Evolutionary conservation across 2,888 invertebrate species (phyloP), one percentile per base, ranked within the genome.

Genomic region (Orthonevra nobilis): DNA sequence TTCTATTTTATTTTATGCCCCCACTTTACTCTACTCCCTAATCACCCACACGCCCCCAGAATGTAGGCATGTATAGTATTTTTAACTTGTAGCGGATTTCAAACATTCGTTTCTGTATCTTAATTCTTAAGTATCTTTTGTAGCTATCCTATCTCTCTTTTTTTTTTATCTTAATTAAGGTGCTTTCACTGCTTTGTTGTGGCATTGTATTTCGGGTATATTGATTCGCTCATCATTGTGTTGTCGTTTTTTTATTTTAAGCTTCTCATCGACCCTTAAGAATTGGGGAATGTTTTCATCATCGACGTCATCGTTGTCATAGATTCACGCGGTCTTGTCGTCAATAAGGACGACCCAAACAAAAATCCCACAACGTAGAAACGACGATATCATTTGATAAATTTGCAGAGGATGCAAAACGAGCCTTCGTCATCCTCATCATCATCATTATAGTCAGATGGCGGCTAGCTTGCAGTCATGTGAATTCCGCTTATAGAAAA

Each of bases 381-480:
- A 54, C 50, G 58, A 70, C 54, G 23, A 23, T 4, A 23, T 60
- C n/a, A 12, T 26, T 54, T 74, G 60, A 74, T 58, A 32, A 63
- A 58, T 52, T 9, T 42, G 48, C 14, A 46, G 7, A 7, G 52
- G 20, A n/a, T 50, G 32, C 34, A 10, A n/a, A n/a, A n/a, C n/a
- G n/a, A 44, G 38, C 19, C 52, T 10, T 12, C 77, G 77, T 72
- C 64, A 66, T 20, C 26, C 9, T 15, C 32, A 12, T 40, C 56
- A 54, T 48, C 12, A 28, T 15, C 32, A 60, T n/a, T 23, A 42
- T 38, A 34, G 38, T 12, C 68, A 50, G 38, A 36, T 10, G 14
- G 14, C 50, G 50, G 32, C n/a, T n/a, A n/a, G 26, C n/a, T n/a
- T n/a, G 42, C 54, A 56, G 77, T 77, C 77, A 77, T 77, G 77